A percentile compares a stretch with the other conserved stretches of the same genome.
Evolutionary conservation across 2,113 vertebrate species (phyloP).

Genomic region (Lepus americanus): DNA sequence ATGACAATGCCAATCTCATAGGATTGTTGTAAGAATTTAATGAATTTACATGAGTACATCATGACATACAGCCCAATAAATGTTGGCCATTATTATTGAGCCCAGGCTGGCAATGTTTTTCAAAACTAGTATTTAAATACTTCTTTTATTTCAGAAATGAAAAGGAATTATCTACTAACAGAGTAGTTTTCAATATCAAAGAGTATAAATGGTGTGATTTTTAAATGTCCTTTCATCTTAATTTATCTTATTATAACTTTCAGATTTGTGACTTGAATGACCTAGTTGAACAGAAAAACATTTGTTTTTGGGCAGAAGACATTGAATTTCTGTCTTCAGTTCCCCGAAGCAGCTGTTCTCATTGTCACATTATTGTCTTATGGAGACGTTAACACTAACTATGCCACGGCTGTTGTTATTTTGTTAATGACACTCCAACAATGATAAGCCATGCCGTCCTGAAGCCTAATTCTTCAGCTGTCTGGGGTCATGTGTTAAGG

Average conservation of each 20-base stretch:
- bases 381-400: neutral
- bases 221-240: slow-evolving; percentile 14
- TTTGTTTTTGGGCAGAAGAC: neutral
- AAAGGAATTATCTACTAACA: neutral
- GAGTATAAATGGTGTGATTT: neutral
- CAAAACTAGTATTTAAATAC: slow-evolving; percentile 16
- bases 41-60: neutral
- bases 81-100: neutral
- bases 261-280: slow-evolving; percentile 44
- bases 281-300: slow-evolving; percentile 17
- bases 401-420: neutral
- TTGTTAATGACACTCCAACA: neutral
- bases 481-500: neutral
- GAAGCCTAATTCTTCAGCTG: neutral
- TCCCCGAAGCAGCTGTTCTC: neutral
- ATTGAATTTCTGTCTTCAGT: neutral
- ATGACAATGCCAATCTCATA: neutral
- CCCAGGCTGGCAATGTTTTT: slow-evolving; percentile 37
- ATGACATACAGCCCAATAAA: neutral
- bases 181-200: slow-evolving; percentile 34
- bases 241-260: slow-evolving; percentile 26
- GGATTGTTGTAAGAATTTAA: neutral
- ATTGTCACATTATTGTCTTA: neutral
- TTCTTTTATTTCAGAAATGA: slow-evolving; percentile 34
- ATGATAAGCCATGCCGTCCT: neutral